phyloP scores from a whole-genome alignment of 2,888 invertebrate species.

The Sinelater perroti region DNA sequence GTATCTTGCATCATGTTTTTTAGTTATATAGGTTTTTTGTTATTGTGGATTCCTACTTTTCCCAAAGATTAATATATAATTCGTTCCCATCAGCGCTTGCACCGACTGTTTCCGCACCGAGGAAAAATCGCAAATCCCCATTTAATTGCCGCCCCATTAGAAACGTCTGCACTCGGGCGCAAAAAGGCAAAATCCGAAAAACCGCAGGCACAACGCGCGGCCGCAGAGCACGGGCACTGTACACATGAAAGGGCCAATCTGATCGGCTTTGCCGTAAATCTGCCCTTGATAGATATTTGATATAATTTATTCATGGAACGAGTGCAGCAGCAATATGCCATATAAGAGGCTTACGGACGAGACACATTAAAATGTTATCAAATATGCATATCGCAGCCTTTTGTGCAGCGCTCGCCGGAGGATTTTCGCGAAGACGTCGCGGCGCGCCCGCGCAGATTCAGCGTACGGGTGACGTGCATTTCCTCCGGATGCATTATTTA shows the following conservation, averaged over 20 bases:
- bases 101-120: too few relatives aligned
- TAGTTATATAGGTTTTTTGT: too few relatives aligned
- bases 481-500: slow-evolving; percentile 1
- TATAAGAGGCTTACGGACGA: slow-evolving; percentile 62
- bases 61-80: too few relatives aligned
- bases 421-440: slow-evolving; percentile 47
- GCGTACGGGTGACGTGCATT: slow-evolving; percentile 13
- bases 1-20: too few relatives aligned
- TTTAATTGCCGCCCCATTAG: not conserved
- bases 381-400: slow-evolving; percentile 61
- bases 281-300: slow-evolving; percentile 75
- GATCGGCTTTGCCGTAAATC: slow-evolving; percentile 55
- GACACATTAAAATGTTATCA: slow-evolving; percentile 63
- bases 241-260: slow-evolving; percentile 56
- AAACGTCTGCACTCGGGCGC: not conserved
- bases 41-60: too few relatives aligned
- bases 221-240: too few relatives aligned
- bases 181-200: slow-evolving; percentile 6
- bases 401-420: slow-evolving; percentile 52
- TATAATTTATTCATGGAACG: slow-evolving; percentile 75
- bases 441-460: too few relatives aligned
- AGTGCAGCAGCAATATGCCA: slow-evolving; percentile 62
- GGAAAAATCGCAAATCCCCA: not conserved
- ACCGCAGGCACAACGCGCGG: slow-evolving; percentile 7
- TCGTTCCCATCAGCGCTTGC: too few relatives aligned